Evolutionary conservation across 2,888 invertebrate genomes (phyloP), one percentile per base, ranked within the genome.

Genomic region (Hydraecia micacea): DNA sequence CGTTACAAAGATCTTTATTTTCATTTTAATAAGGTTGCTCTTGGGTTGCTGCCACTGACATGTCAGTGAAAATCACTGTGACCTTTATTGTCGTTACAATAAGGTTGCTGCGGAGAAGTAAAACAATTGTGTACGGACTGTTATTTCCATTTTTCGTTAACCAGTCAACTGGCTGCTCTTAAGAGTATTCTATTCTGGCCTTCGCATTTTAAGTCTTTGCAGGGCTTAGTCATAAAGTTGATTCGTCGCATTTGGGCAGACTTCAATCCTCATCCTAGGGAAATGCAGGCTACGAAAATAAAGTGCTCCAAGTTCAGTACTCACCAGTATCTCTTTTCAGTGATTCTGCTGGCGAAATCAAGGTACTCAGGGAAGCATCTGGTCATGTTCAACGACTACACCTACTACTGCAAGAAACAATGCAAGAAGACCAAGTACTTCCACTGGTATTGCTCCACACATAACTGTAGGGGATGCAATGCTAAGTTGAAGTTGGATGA

Each of bases 371-470:
- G 96, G 46, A 95, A 93, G 79, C 93, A 94, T 42, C 88, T 96
- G 25, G 93, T 96, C 0, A 93, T 96, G 90, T 93, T 91, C 86
- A 93, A 95, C 65, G 93, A 95, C 78, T 96, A 95, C 86, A 95
- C 96, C 0, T 96, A 95, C 84, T 96, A 95, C 88, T 95, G 95
- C 89, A 95, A 96, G 90, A 94, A 92, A 77, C 93, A 94, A 84
- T 94, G 93, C 89, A 95, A 94, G 90, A 94, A 91, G 83, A 94
- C 92, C 0, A 94, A 93, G 63, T 88, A 91, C 78, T 94, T 93
- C 76, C 92, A 93, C 75, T 96, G 96, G 96, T 94, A 95, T 80
- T 96, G 96, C 77, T 96, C 96, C 1, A 95, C 96, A 0, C 95
- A 96, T 83, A 95, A 95, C 88, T 94, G 93, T 83, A 93, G 93